Base-by-base conservation (phyloP, 92 coral and sea anemone species). In the Plumapathes pennacea region DNA sequence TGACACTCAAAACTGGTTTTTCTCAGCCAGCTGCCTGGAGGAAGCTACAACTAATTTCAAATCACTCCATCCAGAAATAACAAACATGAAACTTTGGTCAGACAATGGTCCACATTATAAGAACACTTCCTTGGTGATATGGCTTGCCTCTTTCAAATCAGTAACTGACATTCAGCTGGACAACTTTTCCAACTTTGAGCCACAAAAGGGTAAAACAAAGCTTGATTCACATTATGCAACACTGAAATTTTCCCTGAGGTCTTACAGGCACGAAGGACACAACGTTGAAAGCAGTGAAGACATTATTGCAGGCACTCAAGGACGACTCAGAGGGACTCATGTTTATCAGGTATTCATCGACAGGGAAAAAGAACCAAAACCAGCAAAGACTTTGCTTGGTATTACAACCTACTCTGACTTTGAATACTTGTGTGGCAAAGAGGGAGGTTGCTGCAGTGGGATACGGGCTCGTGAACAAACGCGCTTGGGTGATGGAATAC, bases 101-200 rank as follows among this genome's bases (percentile, higher is more conserved):
- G 82, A 81, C 62, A 82, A 82, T 75, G 83, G 89, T 8, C 51
- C 83, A 37, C 79, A 68, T 32, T 82, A 76, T 61, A 70, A 75
- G 31, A 82, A 75, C 57, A 61, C 83, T 7, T 38, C 50, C 6
- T 49, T 80, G 39, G 42, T 72, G 25, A 17, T 56, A 54, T 58
- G 67, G 77, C 31, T 73, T 3, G 52, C 33, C 26, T 23, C 47
- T n/a, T 13, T 42, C 3, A 21, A 32, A 4, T 53, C 65, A 29
- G 1, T 36, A 12, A 60, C 67, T 14, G 74, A 64, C 25, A 33
- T 82, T 8, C 12, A 54, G 37, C 30, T 82, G 17, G 27, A 25
- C 11, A 33, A 50, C 11, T 69, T 51, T 46, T 25, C 27, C 3
- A 67, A 58, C 60, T 75, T 69, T 44, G 89, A 82, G 44, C 62